Conservation (phyloP, 2,888 invertebrate species). For the Nymphalis urticae region DNA sequence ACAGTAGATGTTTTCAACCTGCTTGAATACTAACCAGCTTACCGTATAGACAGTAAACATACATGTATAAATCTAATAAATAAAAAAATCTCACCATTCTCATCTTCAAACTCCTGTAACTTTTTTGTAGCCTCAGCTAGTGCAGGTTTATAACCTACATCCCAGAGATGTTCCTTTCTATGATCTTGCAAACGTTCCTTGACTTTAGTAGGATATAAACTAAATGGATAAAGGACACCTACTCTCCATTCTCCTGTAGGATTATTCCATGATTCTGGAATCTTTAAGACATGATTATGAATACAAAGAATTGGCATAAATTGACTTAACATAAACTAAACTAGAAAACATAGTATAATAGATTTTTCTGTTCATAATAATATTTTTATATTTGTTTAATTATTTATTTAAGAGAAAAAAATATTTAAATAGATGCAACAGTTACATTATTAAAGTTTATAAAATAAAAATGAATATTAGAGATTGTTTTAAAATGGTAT, state of each 20-base stretch:
- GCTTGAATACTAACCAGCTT: too few relatives aligned
- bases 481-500: background rate
- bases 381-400: too few relatives aligned
- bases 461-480: background rate
- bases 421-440: too few relatives aligned
- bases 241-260: slow-evolving; percentile 92
- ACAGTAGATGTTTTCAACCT: too few relatives aligned
- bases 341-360: too few relatives aligned
- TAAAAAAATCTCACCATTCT: slow-evolving; percentile 68
- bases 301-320: background rate
- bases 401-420: too few relatives aligned
- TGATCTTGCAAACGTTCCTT: slow-evolving; percentile 90
- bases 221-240: slow-evolving; percentile 92
- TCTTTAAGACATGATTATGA: slow-evolving; percentile 73
- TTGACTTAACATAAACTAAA: too few relatives aligned
- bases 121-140: slow-evolving; percentile 89
- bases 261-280: slow-evolving; percentile 91
- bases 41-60: too few relatives aligned
- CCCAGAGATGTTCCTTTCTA: slow-evolving; percentile 91
- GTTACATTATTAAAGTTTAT: too few relatives aligned
- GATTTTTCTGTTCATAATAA: too few relatives aligned
- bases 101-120: slow-evolving; percentile 88
- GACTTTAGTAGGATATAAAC: slow-evolving; percentile 92
- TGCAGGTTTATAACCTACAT: slow-evolving; percentile 89
- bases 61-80: background rate